These are phyloP conservation scores for Brotula barbata DNA, from an alignment of 2,797 vertebrate species.

Conservation along the genomic window DNA sequence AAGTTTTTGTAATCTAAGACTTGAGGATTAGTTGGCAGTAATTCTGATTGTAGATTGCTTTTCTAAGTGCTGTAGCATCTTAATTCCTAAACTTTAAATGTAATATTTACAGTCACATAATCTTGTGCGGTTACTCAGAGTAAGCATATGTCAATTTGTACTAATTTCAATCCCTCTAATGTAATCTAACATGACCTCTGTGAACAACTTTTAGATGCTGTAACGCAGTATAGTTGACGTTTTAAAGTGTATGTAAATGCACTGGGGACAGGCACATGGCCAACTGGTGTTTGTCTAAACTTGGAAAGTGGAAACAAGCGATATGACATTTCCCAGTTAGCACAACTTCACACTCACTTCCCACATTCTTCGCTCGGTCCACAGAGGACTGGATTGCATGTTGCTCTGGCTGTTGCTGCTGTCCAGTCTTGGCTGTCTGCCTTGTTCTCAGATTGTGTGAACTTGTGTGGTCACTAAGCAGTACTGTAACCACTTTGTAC, in stretches of 20 bases:
- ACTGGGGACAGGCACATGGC: slow-evolving; percentile 1
- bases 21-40: too few relatives aligned
- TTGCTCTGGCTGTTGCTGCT: slow-evolving; percentile 36
- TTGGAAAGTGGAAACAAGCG: slow-evolving; percentile 34
- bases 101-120: too few relatives aligned
- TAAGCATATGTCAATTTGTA: too few relatives aligned
- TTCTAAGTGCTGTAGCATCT: too few relatives aligned
- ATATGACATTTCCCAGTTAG: slow-evolving; percentile 51
- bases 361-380: slow-evolving; percentile 55
- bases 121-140: too few relatives aligned
- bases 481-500: slow-evolving; percentile 61
- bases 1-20: too few relatives aligned
- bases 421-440: slow-evolving; percentile 36
- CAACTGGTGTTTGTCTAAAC: slow-evolving; percentile 30
- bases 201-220: not conserved
- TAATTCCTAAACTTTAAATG: too few relatives aligned
- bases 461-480: slow-evolving; percentile 51
- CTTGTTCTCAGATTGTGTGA: slow-evolving; percentile 31
- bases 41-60: too few relatives aligned
- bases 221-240: too few relatives aligned
- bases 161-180: too few relatives aligned
- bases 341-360: slow-evolving; percentile 47
- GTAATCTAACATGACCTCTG: too few relatives aligned
- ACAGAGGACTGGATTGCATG: slow-evolving; percentile 41
- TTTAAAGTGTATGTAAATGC: not conserved